phyloP scores from a whole-genome alignment of 2,888 invertebrate species.

The Tridacna crocea region DNA sequence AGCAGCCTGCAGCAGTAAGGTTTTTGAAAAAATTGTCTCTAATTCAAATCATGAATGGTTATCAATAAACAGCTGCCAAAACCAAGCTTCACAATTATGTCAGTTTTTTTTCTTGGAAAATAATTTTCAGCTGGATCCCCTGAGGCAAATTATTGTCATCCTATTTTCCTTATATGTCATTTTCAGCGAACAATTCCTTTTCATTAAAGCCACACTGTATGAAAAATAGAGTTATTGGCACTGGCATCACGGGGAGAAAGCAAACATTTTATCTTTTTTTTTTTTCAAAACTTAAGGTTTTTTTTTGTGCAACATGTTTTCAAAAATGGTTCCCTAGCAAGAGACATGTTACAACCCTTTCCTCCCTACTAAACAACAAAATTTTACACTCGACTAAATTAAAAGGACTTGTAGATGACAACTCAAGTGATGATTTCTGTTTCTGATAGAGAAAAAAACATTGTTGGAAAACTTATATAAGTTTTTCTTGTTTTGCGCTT shows the following conservation, averaged over 20 bases:
- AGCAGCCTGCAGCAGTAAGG: too few relatives aligned
- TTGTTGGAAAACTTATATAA: too few relatives aligned
- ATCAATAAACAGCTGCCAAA: slow-evolving; percentile 10
- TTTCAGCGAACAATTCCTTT: slow-evolving; percentile 8
- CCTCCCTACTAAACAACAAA: too few relatives aligned
- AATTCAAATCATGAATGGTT: not conserved
- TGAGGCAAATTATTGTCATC: slow-evolving; percentile 22
- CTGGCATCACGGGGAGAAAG: not conserved
- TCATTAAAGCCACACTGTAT: not conserved
- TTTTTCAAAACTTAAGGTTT: too few relatives aligned
- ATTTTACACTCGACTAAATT: not conserved
- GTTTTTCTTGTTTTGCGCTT: too few relatives aligned
- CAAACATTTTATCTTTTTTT: not conserved
- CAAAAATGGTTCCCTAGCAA: not conserved
- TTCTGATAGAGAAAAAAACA: too few relatives aligned
- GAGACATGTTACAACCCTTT: too few relatives aligned
- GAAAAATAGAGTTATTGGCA: not conserved
- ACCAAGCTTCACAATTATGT: slow-evolving; percentile 17
- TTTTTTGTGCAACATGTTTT: too few relatives aligned
- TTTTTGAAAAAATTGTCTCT: too few relatives aligned
- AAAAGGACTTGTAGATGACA: not conserved
- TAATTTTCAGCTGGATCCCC: slow-evolving; percentile 15
- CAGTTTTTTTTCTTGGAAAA: slow-evolving; percentile 11
- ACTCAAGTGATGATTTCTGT: too few relatives aligned
- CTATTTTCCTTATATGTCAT: slow-evolving; percentile 7